Conservation (phyloP, 2,888 invertebrate species). For the Apocheima hispidaria region DNA sequence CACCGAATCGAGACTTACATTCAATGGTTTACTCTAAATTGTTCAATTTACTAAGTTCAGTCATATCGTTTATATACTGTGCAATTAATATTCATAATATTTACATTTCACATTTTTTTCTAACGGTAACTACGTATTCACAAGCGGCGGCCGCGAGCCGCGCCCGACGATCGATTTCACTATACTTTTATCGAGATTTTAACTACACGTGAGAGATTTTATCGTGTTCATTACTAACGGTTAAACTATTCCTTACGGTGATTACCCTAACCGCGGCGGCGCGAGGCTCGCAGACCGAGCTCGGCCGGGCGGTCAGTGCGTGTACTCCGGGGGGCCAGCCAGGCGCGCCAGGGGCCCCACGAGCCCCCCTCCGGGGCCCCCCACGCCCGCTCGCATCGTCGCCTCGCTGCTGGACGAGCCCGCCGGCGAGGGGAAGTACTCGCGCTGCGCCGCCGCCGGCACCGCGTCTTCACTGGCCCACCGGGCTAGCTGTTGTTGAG, state of each 20-base stretch:
- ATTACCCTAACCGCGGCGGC: conserved; percentile 64
- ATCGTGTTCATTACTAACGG: conserved; percentile 71
- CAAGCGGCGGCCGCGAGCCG: conserved; percentile 60
- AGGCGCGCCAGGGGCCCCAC: conserved; percentile 76
- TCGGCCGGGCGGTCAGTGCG: conserved; percentile 88
- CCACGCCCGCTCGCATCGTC: conserved; percentile 67
- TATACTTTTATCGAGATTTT: conserved; percentile 60
- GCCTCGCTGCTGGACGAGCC: conserved; percentile 76
- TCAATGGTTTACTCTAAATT: conserved; percentile 71
- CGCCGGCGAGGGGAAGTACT: conserved; percentile 76
- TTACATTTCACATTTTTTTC: conserved; percentile 69
- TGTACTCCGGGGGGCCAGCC: conserved; percentile 89
- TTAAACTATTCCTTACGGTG: conserved; percentile 69
- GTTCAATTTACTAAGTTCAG: conserved; percentile 73
- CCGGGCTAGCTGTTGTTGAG: conserved; percentile 98
- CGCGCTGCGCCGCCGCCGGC: conserved; percentile 78
- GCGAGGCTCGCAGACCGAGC: conserved; percentile 47
- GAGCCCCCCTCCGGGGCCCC: conserved; percentile 76
- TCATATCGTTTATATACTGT: conserved; percentile 77
- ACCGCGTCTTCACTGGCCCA: conserved; percentile 96
- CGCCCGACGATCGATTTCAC: conserved; percentile 58
- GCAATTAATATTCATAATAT: conserved; percentile 64
- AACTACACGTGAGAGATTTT: conserved; percentile 70
- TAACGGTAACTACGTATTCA: conserved; percentile 74
- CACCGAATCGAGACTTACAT: conserved; percentile 66